Conservation (phyloP, 2,113 vertebrate genomes). For the Hippocampus mohnikei region DNA sequence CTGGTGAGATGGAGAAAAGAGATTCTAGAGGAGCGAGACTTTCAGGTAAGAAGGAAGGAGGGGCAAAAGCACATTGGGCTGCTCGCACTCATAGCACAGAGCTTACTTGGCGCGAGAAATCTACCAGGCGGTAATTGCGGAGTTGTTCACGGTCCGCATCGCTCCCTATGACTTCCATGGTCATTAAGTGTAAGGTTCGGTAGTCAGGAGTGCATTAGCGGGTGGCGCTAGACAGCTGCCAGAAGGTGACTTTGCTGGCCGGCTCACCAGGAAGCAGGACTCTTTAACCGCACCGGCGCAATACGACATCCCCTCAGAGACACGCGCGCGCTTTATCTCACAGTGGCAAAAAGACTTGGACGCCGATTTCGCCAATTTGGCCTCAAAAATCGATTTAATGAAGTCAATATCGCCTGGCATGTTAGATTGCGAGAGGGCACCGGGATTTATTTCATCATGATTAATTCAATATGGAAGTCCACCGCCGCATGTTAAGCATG, state of each 20-base stretch:
- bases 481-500: conserved; percentile 6
- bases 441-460: background rate
- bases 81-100: background rate
- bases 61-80: background rate
- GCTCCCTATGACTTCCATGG: conserved; percentile 46
- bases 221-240: conserved; percentile 63
- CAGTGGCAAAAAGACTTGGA: background rate
- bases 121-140: conserved; percentile 10
- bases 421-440: background rate
- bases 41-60: conserved; percentile 77
- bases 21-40: conserved; percentile 79
- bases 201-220: conserved; percentile 61
- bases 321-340: conserved; percentile 13
- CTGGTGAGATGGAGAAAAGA: conserved; percentile 89
- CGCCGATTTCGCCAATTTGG: too few relatives aligned
- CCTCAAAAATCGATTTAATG: too few relatives aligned
- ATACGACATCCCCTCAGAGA: conserved; percentile 20
- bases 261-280: conserved; percentile 39
- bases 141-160: conserved; percentile 39
- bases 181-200: conserved; percentile 55
- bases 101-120: conserved; percentile 5
- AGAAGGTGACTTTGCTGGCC: conserved; percentile 68
- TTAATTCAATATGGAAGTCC: conserved; percentile 38
- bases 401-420: background rate
- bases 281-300: conserved; percentile 46